Conservation (phyloP, 1,140 invertebrate genomes). For the Leptinotarsa texana region DNA sequence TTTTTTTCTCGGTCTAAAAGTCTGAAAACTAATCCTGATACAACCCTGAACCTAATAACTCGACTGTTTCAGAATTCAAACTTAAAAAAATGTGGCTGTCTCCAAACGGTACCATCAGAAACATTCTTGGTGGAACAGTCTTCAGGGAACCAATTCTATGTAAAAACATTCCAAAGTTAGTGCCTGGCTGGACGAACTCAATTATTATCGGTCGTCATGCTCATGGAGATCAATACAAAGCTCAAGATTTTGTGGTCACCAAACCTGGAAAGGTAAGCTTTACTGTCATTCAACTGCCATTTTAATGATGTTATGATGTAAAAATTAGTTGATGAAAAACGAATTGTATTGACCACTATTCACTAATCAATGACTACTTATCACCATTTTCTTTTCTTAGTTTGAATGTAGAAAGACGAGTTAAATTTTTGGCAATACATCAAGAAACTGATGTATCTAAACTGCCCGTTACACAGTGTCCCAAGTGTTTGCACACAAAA, state of each 20-base stretch:
- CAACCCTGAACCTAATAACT: too few relatives aligned
- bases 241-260: slow-evolving; percentile 77
- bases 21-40: too few relatives aligned
- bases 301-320: too few relatives aligned
- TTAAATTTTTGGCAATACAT: not conserved
- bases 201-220: slow-evolving; percentile 87
- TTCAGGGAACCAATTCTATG: slow-evolving; percentile 91
- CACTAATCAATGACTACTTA: not conserved
- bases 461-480: too few relatives aligned
- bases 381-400: not conserved
- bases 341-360: too few relatives aligned
- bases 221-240: slow-evolving; percentile 90
- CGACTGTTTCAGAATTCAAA: slow-evolving; percentile 74
- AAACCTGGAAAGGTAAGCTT: slow-evolving; percentile 67
- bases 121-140: slow-evolving; percentile 88
- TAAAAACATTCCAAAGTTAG: slow-evolving; percentile 83
- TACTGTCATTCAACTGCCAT: too few relatives aligned
- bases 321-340: too few relatives aligned
- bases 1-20: too few relatives aligned
- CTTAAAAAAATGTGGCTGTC: slow-evolving; percentile 92
- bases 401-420: not conserved
- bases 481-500: too few relatives aligned
- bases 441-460: too few relatives aligned
- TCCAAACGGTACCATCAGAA: slow-evolving; percentile 89
- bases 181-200: slow-evolving; percentile 83